Base-by-base conservation (phyloP, 1,140 invertebrate species). In the Aphaenogaster floridana region DNA sequence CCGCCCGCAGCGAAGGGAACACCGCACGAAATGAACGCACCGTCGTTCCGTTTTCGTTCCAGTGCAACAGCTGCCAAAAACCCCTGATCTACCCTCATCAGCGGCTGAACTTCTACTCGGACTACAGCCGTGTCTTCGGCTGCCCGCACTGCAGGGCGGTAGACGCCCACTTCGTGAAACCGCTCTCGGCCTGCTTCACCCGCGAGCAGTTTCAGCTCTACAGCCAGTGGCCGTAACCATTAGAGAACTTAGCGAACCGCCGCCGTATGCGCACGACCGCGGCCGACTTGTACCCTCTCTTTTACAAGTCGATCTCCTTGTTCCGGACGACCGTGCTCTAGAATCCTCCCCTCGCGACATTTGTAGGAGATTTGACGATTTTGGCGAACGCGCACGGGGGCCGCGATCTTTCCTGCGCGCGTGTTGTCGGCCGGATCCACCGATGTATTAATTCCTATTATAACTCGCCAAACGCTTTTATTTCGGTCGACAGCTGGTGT, bases 111-210 rank as follows among this genome's bases (percentile, higher is more conserved):
- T 99, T 97, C 96, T 99, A 98, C 96, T 99, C 98, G 90, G 98
- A 99, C 95, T 99, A 99, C 96, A 99, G 98, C 94, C 98, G 98
- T 92, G 97, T 97, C 91, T 97, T 99, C 92, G 97, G 97, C 80
- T 99, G 99, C 96, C 98, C 98, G 9, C 98, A 98, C 94, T 99
- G 99, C 96, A 97, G 97, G 90, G 97, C 97, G 17, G 96, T 98
- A 86, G 99, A 99, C 95, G 98, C 98, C 52, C 99, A 99, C 96
- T 99, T 99, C 95, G 98, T 99, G 86, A 99, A 99, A 95, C 98
- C 98, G 17, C 95, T 99, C 90, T 96, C 96, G 50, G 97, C 97
- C 94, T 98, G 97, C 96, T 98, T 97, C 96, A 97, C 97, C 90
- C 97, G 97, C 95, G 96, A 97, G 93, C 95, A 96, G 85, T 96